A percentile compares a stretch with the other conserved stretches of the same genome.
These are phyloP conservation scores for Capitella teleta DNA, from an alignment of 1,140 invertebrate species.

Conservation along the genomic window DNA sequence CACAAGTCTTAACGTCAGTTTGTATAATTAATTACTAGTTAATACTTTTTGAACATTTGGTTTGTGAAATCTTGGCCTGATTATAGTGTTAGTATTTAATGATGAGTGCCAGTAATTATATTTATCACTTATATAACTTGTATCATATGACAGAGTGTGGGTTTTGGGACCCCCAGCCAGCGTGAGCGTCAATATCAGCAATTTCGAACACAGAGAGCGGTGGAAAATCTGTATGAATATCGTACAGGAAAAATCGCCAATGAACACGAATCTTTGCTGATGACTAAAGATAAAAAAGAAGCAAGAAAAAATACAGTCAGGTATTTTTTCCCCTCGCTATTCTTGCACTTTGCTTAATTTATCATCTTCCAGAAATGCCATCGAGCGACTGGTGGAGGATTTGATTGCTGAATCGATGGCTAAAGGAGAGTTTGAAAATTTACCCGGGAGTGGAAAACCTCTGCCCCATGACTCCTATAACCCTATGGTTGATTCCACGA, in stretches of 20 bases:
- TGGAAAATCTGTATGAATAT: constrained; percentile 64
- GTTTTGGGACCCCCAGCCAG: constrained; percentile 62
- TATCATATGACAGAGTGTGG: constrained; percentile 47
- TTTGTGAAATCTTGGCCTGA: too few relatives aligned
- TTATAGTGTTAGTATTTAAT: too few relatives aligned
- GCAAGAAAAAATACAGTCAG: constrained; percentile 62
- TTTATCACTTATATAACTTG: too few relatives aligned
- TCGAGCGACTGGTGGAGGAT: constrained; percentile 79
- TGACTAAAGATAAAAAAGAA: constrained; percentile 52
- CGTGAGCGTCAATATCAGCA: constrained; percentile 62
- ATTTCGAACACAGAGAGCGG: constrained; percentile 57
- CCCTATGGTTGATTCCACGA: constrained; percentile 76
- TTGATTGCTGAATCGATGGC: constrained; percentile 80
- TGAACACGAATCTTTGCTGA: constrained; percentile 52
- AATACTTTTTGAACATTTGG: too few relatives aligned
- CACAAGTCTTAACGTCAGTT: too few relatives aligned
- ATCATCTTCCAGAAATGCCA: constrained; percentile 52
- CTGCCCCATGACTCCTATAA: constrained; percentile 54
- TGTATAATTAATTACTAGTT: too few relatives aligned
- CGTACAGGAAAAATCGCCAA: constrained; percentile 49
- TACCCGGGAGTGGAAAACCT: constrained; percentile 69
- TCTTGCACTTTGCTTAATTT: background rate
- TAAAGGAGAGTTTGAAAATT: constrained; percentile 73
- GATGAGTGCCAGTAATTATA: too few relatives aligned
- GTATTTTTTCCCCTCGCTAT: constrained; percentile 20